Conservation (phyloP, 2,888 invertebrate species). For the Leptinotarsa tumamoca region DNA sequence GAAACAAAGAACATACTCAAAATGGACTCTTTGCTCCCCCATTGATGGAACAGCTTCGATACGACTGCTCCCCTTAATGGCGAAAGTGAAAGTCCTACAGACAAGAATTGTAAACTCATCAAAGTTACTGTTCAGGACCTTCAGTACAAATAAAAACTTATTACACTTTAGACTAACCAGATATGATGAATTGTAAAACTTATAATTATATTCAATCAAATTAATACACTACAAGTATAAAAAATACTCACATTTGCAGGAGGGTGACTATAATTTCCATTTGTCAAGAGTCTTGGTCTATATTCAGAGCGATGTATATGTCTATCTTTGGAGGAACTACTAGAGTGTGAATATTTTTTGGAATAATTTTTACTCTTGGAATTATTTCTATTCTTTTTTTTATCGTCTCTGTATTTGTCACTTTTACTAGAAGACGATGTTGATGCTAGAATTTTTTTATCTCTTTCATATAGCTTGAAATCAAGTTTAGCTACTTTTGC, state of each 20-base stretch:
- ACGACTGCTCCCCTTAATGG: too few relatives aligned
- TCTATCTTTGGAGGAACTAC: conserved; percentile 43
- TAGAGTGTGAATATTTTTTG: conserved; percentile 41
- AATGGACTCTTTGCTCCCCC: too few relatives aligned
- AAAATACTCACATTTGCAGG: conserved; percentile 62
- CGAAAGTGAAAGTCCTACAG: too few relatives aligned
- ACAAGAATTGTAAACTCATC: too few relatives aligned
- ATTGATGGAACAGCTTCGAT: too few relatives aligned
- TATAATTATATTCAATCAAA: background rate
- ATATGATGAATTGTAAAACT: background rate
- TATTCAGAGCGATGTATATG: conserved; percentile 47
- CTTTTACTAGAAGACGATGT: conserved; percentile 33
- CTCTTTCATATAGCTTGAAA: conserved; percentile 50
- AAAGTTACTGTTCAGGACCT: background rate
- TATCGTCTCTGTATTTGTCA: conserved; percentile 51
- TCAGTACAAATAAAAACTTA: background rate
- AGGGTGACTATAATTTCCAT: conserved; percentile 63
- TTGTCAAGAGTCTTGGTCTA: conserved; percentile 55
- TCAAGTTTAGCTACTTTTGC: conserved; percentile 54
- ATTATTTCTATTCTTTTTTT: conserved; percentile 47
- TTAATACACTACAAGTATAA: background rate
- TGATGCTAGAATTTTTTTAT: conserved; percentile 32
- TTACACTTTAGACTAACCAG: background rate
- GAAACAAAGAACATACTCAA: too few relatives aligned
- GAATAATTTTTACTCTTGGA: conserved; percentile 48